Conservation (phyloP, 2,888 invertebrate species). For the Parthenolecanium corni region DNA sequence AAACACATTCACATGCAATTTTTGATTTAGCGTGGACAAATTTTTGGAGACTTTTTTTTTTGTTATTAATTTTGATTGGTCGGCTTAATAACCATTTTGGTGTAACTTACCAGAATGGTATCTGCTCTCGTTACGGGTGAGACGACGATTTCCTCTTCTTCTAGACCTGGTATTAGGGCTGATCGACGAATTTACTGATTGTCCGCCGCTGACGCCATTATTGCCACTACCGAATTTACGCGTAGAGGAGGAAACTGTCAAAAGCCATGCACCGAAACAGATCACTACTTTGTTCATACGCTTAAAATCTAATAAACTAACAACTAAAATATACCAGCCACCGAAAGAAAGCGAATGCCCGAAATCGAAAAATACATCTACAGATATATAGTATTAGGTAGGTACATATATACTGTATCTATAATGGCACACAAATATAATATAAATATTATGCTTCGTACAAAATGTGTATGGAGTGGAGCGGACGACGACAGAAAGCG, state of each 20-base stretch:
- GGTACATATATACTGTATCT: too few relatives aligned
- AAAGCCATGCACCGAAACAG: constrained; percentile 17
- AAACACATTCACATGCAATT: too few relatives aligned
- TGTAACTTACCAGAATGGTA: constrained; percentile 82
- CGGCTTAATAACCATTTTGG: constrained; percentile 5
- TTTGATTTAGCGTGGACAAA: too few relatives aligned
- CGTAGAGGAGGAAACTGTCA: constrained; percentile 16
- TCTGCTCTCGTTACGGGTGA: constrained; percentile 87
- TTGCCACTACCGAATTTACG: constrained; percentile 12
- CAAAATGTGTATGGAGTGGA: too few relatives aligned
- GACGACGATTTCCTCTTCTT: constrained; percentile 72
- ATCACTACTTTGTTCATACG: constrained; percentile 1
- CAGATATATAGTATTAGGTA: too few relatives aligned
- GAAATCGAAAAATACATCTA: too few relatives aligned
- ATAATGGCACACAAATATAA: too few relatives aligned
- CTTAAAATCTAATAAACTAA: not conserved
- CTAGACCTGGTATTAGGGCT: constrained; percentile 43
- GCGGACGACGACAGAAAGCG: too few relatives aligned
- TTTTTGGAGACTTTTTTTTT: too few relatives aligned
- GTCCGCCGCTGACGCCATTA: constrained; percentile 11
- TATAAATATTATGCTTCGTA: too few relatives aligned
- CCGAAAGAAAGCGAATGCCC: not conserved
- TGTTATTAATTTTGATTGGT: too few relatives aligned
- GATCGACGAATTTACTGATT: constrained; percentile 15
- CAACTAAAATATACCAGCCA: not conserved